These are phyloP conservation scores for Eurystomus gularis DNA, from an alignment of 2,113 vertebrate genomes.

Conservation along the genomic window DNA sequence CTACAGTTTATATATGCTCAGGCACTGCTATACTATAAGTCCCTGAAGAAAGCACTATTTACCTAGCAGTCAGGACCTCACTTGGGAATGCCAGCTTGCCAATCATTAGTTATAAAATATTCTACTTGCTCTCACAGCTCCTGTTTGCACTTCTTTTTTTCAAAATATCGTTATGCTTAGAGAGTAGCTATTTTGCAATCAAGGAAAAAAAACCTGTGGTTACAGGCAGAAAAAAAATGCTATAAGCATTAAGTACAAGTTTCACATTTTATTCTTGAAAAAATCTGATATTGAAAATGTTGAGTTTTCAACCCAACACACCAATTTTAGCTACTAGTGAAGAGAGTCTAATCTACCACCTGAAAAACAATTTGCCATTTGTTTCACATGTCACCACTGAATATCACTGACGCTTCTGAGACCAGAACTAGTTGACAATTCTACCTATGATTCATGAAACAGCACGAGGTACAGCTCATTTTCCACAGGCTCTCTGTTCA, in stretches of 20 bases:
- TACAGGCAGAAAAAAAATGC: neutral
- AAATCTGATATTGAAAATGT: neutral
- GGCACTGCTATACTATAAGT: neutral
- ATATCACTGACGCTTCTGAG: neutral
- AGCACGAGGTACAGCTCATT: neutral
- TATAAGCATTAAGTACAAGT: neutral
- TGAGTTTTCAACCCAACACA: neutral
- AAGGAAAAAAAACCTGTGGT: neutral
- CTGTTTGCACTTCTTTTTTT: neutral
- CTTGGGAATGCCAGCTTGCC: neutral
- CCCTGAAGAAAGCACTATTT: neutral
- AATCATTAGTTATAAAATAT: neutral
- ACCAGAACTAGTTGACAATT: neutral
- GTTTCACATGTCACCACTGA: neutral
- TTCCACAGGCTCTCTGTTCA: neutral
- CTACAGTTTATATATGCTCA: neutral
- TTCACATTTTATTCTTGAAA: neutral
- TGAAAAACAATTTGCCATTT: neutral
- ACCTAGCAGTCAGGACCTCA: neutral
- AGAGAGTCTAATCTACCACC: neutral
- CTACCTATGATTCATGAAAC: neutral
- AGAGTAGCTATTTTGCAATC: neutral
- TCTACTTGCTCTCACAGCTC: neutral
- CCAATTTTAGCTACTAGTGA: neutral
- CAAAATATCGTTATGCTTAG: neutral